These are phyloP conservation scores for Amphiduros pacificus DNA, from an alignment of 2,888 invertebrate genomes.

Conservation along the genomic window DNA sequence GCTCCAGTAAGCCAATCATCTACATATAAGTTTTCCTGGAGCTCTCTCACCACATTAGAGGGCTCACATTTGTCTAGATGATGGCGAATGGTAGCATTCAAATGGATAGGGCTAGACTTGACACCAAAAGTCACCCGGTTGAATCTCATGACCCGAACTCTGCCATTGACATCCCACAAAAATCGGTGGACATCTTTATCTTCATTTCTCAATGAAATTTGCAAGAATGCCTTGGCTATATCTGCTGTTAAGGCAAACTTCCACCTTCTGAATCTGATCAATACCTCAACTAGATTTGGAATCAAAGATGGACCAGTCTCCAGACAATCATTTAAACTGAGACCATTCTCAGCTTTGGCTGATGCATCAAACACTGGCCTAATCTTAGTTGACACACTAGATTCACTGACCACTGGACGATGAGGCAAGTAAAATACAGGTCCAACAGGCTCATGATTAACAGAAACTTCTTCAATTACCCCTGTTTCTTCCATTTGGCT, in stretches of 20 bases:
- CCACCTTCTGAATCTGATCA: slow-evolving; percentile 11
- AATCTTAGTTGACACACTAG: not conserved
- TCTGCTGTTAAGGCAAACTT: slow-evolving; percentile 5
- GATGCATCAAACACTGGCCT: slow-evolving; percentile 7
- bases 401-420: slow-evolving; percentile 1
- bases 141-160: slow-evolving; percentile 8
- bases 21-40: slow-evolving; percentile 32
- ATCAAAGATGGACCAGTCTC: slow-evolving; percentile 15
- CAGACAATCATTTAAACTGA: slow-evolving; percentile 11
- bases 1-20: slow-evolving; percentile 35
- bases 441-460: no score
- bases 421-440: slow-evolving; percentile 5
- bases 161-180: slow-evolving; percentile 9
- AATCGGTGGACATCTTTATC: slow-evolving; percentile 14
- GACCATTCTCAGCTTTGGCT: not conserved
- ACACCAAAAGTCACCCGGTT: slow-evolving; percentile 14
- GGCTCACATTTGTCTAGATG: slow-evolving; percentile 9
- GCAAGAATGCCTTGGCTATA: slow-evolving; percentile 10
- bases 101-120: slow-evolving; percentile 13
- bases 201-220: not conserved
- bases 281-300: slow-evolving; percentile 15
- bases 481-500: not conserved
- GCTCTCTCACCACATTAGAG: slow-evolving; percentile 17
- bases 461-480: slow-evolving; percentile 1
- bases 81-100: slow-evolving; percentile 23